phyloP scores from a whole-genome alignment of 1,140 invertebrate genomes.

The Diploscapter pachys region DNA sequence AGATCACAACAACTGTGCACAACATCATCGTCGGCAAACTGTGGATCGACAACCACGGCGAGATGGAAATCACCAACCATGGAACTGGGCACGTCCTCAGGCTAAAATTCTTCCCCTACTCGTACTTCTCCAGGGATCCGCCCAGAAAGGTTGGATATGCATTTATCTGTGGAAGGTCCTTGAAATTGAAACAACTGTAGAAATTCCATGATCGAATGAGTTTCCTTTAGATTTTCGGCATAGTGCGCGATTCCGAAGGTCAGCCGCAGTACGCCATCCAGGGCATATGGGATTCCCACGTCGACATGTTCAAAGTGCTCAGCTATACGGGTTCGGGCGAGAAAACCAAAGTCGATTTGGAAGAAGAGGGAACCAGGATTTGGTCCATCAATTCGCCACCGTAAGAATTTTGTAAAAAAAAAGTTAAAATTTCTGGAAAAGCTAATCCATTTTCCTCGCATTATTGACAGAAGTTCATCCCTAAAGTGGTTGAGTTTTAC shows the following conservation, averaged over 20 bases:
- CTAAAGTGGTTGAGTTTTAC: too few species aligned
- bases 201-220: background rate
- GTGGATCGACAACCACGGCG: slow-evolving; percentile 98
- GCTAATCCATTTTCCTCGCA: too few species aligned
- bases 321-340: slow-evolving; percentile 64
- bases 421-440: background rate
- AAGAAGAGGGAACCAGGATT: slow-evolving; percentile 71
- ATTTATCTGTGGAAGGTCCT: background rate
- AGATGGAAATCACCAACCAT: slow-evolving; percentile 92
- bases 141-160: slow-evolving; percentile 74
- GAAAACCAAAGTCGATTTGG: slow-evolving; percentile 84
- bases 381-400: slow-evolving; percentile 80
- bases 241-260: slow-evolving; percentile 68
- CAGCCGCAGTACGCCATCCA: slow-evolving; percentile 75
- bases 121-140: slow-evolving; percentile 90
- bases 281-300: slow-evolving; percentile 89
- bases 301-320: slow-evolving; percentile 86
- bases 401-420: slow-evolving; percentile 62
- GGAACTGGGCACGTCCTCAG: slow-evolving; percentile 87
- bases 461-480: too few species aligned
- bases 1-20: slow-evolving; percentile 86
- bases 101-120: slow-evolving; percentile 92
- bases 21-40: slow-evolving; percentile 99
- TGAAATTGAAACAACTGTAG: background rate
- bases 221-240: slow-evolving; percentile 68